A percentile compares a stretch with the other conserved stretches of the same genome.
These are phyloP conservation scores for Dufourea novaeangliae DNA, from an alignment of 1,140 invertebrate genomes.

Conservation along the genomic window DNA sequence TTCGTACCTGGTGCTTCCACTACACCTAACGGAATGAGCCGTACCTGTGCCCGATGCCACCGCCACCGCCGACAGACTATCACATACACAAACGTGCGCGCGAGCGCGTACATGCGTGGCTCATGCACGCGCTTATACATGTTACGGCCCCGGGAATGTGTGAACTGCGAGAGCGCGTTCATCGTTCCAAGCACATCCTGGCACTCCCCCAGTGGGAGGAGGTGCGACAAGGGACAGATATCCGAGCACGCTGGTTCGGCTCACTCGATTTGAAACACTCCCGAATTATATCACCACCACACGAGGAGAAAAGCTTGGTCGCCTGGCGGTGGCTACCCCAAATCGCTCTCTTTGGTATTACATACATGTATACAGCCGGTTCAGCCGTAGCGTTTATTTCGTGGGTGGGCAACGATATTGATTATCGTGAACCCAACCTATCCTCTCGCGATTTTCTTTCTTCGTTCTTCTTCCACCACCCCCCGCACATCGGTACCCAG, in stretches of 20 bases:
- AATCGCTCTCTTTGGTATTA: background rate
- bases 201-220: constrained; percentile 78
- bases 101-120: background rate
- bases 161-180: constrained; percentile 72
- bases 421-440: constrained; percentile 31
- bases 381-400: constrained; percentile 12
- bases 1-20: constrained; percentile 69
- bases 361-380: background rate
- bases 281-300: constrained; percentile 62
- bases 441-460: constrained; percentile 13
- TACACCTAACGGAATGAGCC: constrained; percentile 71
- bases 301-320: constrained; percentile 20
- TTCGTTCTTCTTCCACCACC: background rate
- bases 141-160: constrained; percentile 48
- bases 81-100: constrained; percentile 23
- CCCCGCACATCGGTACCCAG: background rate
- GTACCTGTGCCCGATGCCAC: constrained; percentile 64
- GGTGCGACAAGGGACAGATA: constrained; percentile 74
- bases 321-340: constrained; percentile 10
- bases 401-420: constrained; percentile 35
- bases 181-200: constrained; percentile 81
- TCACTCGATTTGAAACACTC: constrained; percentile 44
- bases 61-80: constrained; percentile 56
- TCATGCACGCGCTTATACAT: constrained; percentile 2
- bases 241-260: constrained; percentile 57